phyloP scores from a whole-genome alignment of 2,113 vertebrate genomes.

The Pseudolaguvia tuberculata region DNA sequence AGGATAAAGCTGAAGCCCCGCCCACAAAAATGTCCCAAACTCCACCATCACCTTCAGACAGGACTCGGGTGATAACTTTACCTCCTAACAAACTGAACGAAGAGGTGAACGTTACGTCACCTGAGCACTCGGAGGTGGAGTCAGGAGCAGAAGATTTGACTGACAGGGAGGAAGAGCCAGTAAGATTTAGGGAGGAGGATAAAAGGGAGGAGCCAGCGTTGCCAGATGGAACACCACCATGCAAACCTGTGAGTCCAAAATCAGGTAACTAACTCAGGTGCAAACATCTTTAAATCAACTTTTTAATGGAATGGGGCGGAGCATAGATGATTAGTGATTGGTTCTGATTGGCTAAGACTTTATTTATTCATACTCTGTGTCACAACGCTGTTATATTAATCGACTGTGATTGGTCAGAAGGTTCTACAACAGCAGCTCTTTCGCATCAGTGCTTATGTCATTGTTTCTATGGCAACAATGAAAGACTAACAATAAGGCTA shows the following conservation, averaged over 20 bases:
- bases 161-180: slow-evolving; percentile 80
- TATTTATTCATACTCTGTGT: background rate
- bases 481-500: no score
- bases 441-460: background rate
- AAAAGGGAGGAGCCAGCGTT: slow-evolving; percentile 70
- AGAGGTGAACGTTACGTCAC: slow-evolving; percentile 88
- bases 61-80: slow-evolving; percentile 61
- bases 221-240: slow-evolving; percentile 71
- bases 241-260: slow-evolving; percentile 85
- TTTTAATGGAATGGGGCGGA: no score
- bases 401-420: background rate
- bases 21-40: slow-evolving; percentile 56
- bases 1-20: slow-evolving; percentile 64
- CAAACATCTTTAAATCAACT: background rate
- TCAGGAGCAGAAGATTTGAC: slow-evolving; percentile 84
- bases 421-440: background rate
- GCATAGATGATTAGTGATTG: background rate
- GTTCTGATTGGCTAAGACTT: slow-evolving; percentile 4
- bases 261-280: slow-evolving; percentile 72
- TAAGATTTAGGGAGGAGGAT: slow-evolving; percentile 66
- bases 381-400: background rate
- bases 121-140: slow-evolving; percentile 88
- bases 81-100: slow-evolving; percentile 71
- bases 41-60: slow-evolving; percentile 65
- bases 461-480: background rate